Conservation (phyloP, 1,140 invertebrate genomes). For the Muscidifurax raptorellus region DNA sequence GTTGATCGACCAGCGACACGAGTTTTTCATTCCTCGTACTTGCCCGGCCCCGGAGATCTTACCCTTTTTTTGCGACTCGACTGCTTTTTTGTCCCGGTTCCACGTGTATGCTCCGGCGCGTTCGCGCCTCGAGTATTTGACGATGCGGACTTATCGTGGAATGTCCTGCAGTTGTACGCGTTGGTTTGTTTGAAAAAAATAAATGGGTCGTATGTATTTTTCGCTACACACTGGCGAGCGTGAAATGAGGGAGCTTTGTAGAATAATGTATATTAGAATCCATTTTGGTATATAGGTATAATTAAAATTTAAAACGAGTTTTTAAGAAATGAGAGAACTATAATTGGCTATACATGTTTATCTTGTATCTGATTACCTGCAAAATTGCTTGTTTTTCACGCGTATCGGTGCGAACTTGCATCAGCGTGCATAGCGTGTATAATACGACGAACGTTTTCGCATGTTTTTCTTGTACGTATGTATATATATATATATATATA, state of each 20-base stretch:
- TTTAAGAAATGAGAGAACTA: background rate
- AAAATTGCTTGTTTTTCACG: background rate
- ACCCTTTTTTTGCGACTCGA: background rate
- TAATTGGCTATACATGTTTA: background rate
- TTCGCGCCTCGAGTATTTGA: background rate
- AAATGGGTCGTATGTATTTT: too few relatives aligned
- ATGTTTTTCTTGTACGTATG: background rate
- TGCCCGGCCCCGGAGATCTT: background rate
- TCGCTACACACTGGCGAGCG: too few relatives aligned
- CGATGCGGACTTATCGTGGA: too few relatives aligned
- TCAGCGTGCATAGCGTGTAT: background rate
- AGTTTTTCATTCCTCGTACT: conserved; percentile 5
- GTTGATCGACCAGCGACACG: conserved; percentile 3
- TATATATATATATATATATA: background rate
- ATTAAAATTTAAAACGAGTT: background rate
- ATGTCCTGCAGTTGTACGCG: too few relatives aligned
- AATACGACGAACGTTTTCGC: background rate
- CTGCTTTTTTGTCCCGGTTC: background rate
- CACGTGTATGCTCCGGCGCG: too few relatives aligned
- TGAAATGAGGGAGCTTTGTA: too few relatives aligned
- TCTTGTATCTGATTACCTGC: background rate
- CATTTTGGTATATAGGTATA: background rate
- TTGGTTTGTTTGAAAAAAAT: too few relatives aligned
- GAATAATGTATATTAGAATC: too few relatives aligned
- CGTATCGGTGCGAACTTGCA: background rate